phyloP scores from a whole-genome alignment of 1,140 invertebrate genomes.

The Leptinotarsa undecemlineata region DNA sequence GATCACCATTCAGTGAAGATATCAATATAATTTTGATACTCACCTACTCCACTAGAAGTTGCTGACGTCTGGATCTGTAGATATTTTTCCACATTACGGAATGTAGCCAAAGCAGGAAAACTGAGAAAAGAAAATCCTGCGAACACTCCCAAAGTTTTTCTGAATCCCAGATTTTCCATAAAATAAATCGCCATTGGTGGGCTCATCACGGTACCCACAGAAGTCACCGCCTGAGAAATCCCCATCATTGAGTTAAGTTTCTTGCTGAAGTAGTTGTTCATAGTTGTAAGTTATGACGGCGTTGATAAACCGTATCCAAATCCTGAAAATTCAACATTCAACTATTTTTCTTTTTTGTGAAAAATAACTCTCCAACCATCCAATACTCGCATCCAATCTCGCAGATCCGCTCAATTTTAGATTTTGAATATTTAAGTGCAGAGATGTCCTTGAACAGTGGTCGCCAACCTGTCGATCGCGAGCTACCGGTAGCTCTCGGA shows the following conservation, averaged over 20 bases:
- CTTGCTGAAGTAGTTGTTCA: neutral
- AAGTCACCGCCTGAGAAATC: neutral
- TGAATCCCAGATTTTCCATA: neutral
- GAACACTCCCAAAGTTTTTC: neutral
- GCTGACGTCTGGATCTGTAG: too few species aligned
- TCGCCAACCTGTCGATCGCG: too few species aligned
- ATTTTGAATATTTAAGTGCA: too few species aligned
- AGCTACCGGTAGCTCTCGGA: too few species aligned
- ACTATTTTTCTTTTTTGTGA: too few species aligned
- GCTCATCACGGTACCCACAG: neutral
- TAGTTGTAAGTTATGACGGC: neutral
- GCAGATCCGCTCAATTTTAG: too few species aligned
- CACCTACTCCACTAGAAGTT: too few species aligned
- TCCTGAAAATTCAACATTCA: neutral
- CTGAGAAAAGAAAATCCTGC: neutral
- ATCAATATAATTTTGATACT: too few species aligned
- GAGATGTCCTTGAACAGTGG: too few species aligned
- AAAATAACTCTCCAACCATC: too few species aligned
- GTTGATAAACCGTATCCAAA: neutral
- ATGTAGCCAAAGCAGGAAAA: neutral
- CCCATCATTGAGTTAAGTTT: neutral
- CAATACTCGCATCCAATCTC: too few species aligned
- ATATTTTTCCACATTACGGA: neutral
- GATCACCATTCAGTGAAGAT: too few species aligned
- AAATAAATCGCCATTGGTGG: neutral